phyloP scores from a whole-genome alignment of 2,113 vertebrate genomes.

The Microcebus lehilahytsara region DNA sequence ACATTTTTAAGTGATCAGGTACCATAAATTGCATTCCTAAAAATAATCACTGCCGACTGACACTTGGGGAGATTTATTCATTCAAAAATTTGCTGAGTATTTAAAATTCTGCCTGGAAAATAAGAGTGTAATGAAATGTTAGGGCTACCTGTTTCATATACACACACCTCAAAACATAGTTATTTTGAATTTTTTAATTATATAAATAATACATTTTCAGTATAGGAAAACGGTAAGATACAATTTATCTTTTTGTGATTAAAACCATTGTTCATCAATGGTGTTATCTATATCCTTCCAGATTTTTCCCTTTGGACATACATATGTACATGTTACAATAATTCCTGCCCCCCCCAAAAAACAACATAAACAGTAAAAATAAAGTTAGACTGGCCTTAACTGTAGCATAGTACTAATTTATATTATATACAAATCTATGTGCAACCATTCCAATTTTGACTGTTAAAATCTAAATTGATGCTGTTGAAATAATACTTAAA shows the following conservation, averaged over 20 bases:
- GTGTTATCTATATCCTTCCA: conserved; percentile 3
- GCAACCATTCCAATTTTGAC: neutral
- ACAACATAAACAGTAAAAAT: conserved; percentile 40
- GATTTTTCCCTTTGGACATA: neutral
- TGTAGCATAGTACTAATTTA: neutral
- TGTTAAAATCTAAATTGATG: conserved; percentile 39
- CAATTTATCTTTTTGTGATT: neutral
- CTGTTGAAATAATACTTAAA: neutral
- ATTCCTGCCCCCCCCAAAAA: neutral
- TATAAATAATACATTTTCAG: conserved; percentile 40
- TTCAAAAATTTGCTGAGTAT: conserved; percentile 7
- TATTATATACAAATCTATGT: conserved; percentile 28
- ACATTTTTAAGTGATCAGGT: neutral
- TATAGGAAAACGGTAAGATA: conserved; percentile 43
- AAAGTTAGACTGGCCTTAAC: neutral
- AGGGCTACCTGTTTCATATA: neutral
- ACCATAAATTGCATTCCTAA: neutral
- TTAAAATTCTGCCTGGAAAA: conserved; percentile 37
- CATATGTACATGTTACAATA: neutral
- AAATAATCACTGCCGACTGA: neutral
- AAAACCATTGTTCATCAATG: neutral
- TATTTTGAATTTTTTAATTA: conserved; percentile 56
- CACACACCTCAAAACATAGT: neutral
- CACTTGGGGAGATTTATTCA: neutral
- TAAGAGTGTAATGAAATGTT: conserved; percentile 4